A percentile compares a stretch with the other conserved stretches of the same genome.
Conservation (phyloP, 23 tunicate species). For the Ascidia mentula region DNA sequence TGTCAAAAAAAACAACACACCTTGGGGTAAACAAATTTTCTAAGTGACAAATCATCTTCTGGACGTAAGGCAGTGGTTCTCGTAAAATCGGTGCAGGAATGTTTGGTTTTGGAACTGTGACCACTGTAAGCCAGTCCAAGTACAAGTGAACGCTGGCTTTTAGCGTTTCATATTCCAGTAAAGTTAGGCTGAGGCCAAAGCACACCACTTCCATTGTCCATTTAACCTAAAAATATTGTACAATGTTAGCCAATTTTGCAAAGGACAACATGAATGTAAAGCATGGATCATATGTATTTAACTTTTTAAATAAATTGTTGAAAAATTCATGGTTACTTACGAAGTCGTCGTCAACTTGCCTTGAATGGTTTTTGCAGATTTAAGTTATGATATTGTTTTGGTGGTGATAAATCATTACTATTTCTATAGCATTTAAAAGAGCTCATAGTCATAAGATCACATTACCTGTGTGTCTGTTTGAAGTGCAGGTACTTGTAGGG, state of each 20-base stretch:
- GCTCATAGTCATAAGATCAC: no score
- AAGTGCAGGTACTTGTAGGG: not conserved
- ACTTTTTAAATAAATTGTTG: not conserved
- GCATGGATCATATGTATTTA: no score
- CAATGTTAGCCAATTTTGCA: no score
- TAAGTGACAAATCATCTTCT: slow-evolving; percentile 73
- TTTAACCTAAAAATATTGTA: slow-evolving; percentile 62
- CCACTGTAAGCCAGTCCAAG: slow-evolving; percentile 77
- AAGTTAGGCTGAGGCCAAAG: slow-evolving; percentile 72
- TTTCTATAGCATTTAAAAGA: no score
- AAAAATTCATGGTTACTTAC: no score
- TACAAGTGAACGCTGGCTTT: slow-evolving; percentile 72
- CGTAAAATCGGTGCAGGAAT: slow-evolving; percentile 62
- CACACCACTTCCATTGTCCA: slow-evolving; percentile 95
- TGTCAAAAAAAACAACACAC: no score
- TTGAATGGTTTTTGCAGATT: no score
- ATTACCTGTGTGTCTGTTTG: slow-evolving; percentile 1
- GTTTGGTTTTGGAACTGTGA: slow-evolving; percentile 44
- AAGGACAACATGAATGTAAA: no score
- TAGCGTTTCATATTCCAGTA: slow-evolving; percentile 72
- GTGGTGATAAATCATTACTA: no score
- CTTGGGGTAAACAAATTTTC: slow-evolving; percentile 90
- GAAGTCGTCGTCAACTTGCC: no score
- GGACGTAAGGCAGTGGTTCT: slow-evolving; percentile 70
- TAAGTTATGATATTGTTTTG: no score